Base-by-base conservation (phyloP, 2,113 vertebrate species). In the Apodemus speciosus region DNA sequence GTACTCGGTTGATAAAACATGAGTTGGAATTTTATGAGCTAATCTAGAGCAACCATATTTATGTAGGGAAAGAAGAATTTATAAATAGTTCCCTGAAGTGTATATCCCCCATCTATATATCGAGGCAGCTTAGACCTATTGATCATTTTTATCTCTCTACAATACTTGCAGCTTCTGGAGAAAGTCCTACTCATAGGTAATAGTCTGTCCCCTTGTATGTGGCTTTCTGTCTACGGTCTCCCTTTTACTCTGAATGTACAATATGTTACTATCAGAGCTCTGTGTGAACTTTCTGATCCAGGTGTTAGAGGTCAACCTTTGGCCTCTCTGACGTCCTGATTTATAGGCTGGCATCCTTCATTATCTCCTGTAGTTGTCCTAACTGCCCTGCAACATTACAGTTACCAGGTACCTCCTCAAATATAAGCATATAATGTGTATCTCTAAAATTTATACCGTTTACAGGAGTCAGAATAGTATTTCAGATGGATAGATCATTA, bases 401-500 rank as follows among this genome's bases (percentile, higher is more conserved):
- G 69, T 83, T 93, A 53, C 77, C 35, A 75, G 38, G 40, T 84
- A 83, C 91, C 66, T 89, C 84, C 64, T 93, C 30, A 85, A 88
- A 94, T 43, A 92, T 73, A 40, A 94, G 18, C 18, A 66, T 40
- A 94, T 18, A 83, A 92, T 89, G 69, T 51, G 9, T 53, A 88
- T 49, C 68, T 88, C 89, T 77, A 81, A 95, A 97, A 93, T 93
- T 60, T 88, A 68, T 69, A 93, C 32, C 25, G 53, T 51, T 89
- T 86, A 49, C 20, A 32, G 32, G 79, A 86, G 56, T 96, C 73
- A 75, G 92, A 94, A 95, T 89, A 95, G 69, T 85, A 89, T 96
- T 94, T 95, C 60, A 69, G 91, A 96, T 58, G 87, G 94, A 87
- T 93, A 96, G 89, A 95, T 95, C 94, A 96, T 96, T 96, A 96